Evolutionary conservation across 2,113 vertebrate genomes (phyloP).

Genomic region (Elachura formosa): DNA sequence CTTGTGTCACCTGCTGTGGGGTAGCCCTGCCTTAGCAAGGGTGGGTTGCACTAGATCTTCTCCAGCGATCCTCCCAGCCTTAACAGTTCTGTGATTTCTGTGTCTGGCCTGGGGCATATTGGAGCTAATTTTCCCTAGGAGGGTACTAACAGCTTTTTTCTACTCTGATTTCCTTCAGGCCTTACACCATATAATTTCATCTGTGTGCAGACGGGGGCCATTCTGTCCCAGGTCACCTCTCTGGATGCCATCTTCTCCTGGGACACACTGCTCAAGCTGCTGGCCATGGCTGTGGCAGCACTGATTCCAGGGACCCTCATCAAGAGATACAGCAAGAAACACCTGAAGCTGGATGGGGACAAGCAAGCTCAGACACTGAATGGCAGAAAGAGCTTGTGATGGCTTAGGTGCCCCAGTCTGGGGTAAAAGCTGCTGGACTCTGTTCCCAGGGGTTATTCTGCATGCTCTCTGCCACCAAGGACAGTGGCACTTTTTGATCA

Average conservation of each 20-base stretch:
- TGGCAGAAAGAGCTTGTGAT: constrained; percentile 78
- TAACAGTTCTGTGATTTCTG: not conserved
- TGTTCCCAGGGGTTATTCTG: not conserved
- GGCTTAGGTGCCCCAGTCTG: not conserved
- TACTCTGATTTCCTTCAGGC: constrained; percentile 67
- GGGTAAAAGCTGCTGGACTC: not conserved
- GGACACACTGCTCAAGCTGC: constrained; percentile 82
- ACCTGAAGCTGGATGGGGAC: constrained; percentile 66
- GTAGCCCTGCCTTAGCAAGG: not conserved
- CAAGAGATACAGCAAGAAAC: constrained; percentile 78
- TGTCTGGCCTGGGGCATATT: not conserved
- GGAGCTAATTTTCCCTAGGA: not conserved
- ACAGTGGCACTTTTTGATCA: not conserved
- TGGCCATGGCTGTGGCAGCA: constrained; percentile 84
- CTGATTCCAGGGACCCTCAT: constrained; percentile 88
- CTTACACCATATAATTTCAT: constrained; percentile 96
- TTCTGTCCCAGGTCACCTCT: constrained; percentile 89
- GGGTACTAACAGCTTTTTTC: not conserved
- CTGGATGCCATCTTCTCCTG: constrained; percentile 92
- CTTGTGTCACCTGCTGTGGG: not conserved
- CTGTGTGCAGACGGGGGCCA: constrained; percentile 94
- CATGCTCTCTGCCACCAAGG: constrained; percentile 4
- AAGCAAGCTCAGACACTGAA: constrained; percentile 34
- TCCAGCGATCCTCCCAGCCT: not conserved
- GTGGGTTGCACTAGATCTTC: not conserved